Base-by-base conservation (phyloP, 2,888 invertebrate genomes). In the Papilio gigon region DNA sequence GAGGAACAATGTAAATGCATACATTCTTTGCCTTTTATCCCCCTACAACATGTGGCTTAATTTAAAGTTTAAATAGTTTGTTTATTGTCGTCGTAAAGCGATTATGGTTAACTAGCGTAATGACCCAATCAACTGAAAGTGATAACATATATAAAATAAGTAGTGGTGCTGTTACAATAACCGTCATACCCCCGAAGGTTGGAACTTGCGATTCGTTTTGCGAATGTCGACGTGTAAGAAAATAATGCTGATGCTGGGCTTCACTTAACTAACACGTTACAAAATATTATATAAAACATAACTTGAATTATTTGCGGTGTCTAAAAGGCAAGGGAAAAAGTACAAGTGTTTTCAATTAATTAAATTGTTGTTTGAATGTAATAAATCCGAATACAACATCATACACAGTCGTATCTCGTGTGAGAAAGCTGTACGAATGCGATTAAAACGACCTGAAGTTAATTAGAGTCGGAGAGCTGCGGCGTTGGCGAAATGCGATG, bases 401-500 rank as follows among this genome's bases (percentile, higher is more conserved):
- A 58, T 22, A n/a, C 9, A 58, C 14, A 44, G 20, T 22, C 12
- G 42, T 44, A 58, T 30, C 14, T 30, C 14, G 58, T 44, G 27
- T 33, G 42, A 25, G 65, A 42, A n/a, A 44, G 33, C 47, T 59
- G 58, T 66, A 59, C 35, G 65, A 66, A 66, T 66, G 17, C 65
- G 65, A 66, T 66, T 66, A 66, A 66, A 66, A 59, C 58, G 65
- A 66, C 65, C 59, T 66, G 65, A 59, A 66, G 65, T 66, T 66
- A 66, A 66, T 66, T 66, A 66, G 58, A 58, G 44, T 35, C 30
- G 25, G 59, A 33, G 47, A 47, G 35, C 59, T 59, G 65, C 42
- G 65, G 35, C 65, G 65, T 59, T 66, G 47, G 59, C 65, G 35
- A 64, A 65, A 66, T 59, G 65, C 25, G 59, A 59, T 66, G 59